Evolutionary conservation across 2,888 invertebrate genomes (phyloP), one percentile per base, ranked within the genome.

Genomic region (Pachymerium ferrugineum): DNA sequence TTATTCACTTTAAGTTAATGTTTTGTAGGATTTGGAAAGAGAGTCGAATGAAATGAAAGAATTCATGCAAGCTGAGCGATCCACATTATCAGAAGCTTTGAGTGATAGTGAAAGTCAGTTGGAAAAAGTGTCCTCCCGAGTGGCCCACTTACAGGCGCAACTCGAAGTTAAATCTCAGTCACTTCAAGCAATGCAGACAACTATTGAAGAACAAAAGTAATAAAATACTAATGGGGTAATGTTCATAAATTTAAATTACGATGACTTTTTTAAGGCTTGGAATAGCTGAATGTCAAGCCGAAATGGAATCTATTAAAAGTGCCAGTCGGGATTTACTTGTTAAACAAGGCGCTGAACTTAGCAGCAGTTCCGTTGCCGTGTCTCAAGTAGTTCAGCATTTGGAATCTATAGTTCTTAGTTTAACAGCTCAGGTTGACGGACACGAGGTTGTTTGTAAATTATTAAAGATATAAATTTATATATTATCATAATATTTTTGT

Each of bases 31-130:
- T 79, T 86, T 90, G 28, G 93, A 94, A 81, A 87, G 87, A 22
- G 94, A 94, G 81, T 89, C 91, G 30, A 86, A 86, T 1, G 94
- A 94, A 83, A 86, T 94, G 84, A 92, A 93, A 81, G 93, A 94
- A 80, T 94, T 94, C 81, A 86, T 94, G 76, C 91, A 92, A 78
- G 90, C 91, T 10, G 94, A 94, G 83, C 93, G 93, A 79, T 87
- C 88, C 4, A 89, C 92, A 8, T 85, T 94, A 78, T 87, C 88
- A 25, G 93, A 93, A 80, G 89, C 92, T 0, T 84, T 94, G 62
- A 88, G 88, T 47, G 94, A 94, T 77, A 85, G 90, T 1, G 94
- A 94, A 83, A 81, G 82, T 0, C 90, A 90, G 81, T 85, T 88
- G 0, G 33, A 28, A 22, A 14, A 35, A 19, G 38, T 4, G 28